Conservation (phyloP, 2,113 vertebrate genomes). For the Ibidorhyncha struthersii region DNA sequence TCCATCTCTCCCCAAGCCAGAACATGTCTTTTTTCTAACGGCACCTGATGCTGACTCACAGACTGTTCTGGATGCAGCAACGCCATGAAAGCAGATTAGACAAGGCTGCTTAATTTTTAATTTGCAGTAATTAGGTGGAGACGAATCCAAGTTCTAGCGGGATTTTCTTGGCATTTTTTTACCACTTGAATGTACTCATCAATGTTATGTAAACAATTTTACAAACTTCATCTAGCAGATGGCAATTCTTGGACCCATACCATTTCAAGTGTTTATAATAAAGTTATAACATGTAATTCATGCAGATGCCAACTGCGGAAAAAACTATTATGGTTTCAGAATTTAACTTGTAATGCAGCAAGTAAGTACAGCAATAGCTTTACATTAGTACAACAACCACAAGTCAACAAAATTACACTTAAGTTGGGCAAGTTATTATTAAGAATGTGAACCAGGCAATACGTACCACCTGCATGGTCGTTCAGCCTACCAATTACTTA, state of each 20-base stretch:
- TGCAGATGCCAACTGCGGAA: neutral
- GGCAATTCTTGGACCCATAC: neutral
- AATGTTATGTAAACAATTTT: neutral
- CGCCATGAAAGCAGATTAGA: neutral
- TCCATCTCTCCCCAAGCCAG: neutral
- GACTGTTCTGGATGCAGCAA: neutral
- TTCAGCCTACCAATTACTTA: neutral
- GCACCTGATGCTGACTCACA: constrained; percentile 55
- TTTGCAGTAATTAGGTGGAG: constrained; percentile 17
- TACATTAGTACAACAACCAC: neutral
- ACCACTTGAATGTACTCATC: neutral
- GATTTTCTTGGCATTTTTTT: neutral
- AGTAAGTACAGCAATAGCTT: neutral
- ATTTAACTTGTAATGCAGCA: neutral
- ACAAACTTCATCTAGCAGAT: neutral
- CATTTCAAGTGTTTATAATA: neutral
- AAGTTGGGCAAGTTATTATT: neutral
- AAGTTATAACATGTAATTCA: neutral
- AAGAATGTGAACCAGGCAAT: neutral
- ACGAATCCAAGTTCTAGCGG: neutral
- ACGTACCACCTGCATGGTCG: fast-evolving
- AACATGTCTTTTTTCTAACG: neutral
- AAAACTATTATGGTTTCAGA: neutral
- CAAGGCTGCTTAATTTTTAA: constrained; percentile 9
- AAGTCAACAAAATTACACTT: neutral